Evolutionary conservation across 2,888 invertebrate species (phyloP).

Genomic region (Eulithis testata): DNA sequence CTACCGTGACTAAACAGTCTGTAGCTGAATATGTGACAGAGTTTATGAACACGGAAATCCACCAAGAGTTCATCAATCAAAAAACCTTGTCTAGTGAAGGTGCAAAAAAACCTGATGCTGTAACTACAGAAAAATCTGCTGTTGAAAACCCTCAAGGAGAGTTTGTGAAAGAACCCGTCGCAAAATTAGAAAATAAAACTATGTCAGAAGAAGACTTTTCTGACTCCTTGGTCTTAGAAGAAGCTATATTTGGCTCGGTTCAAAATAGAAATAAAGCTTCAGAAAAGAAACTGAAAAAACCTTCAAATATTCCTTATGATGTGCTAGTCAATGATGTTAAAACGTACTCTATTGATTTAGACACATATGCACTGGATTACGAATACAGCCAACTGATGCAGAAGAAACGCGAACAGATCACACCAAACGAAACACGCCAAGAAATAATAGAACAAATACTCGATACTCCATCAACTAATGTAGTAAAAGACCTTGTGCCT

Average conservation of each 20-base stretch:
- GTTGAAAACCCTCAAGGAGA: constrained; percentile 2
- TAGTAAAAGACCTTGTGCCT: constrained; percentile 11
- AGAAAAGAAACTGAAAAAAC: constrained; percentile 44
- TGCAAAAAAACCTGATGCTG: not conserved
- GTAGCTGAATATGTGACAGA: constrained; percentile 23
- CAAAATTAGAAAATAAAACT: constrained; percentile 16
- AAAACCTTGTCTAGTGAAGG: not conserved
- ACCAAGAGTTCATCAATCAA: constrained; percentile 19
- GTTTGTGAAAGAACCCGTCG: not conserved
- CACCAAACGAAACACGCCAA: constrained; percentile 3
- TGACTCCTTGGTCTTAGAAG: constrained; percentile 64
- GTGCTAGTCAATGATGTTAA: constrained; percentile 69
- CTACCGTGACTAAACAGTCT: constrained; percentile 15
- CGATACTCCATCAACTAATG: constrained; percentile 15
- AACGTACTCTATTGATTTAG: constrained; percentile 65
- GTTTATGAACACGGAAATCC: constrained; percentile 30
- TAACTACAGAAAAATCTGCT: not conserved
- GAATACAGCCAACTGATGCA: constrained; percentile 60
- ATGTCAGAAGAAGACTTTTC: constrained; percentile 52
- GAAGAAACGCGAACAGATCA: constrained; percentile 6
- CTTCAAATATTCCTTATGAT: constrained; percentile 59
- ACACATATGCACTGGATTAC: constrained; percentile 65
- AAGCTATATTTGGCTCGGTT: constrained; percentile 86
- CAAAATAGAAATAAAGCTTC: constrained; percentile 76
- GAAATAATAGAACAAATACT: not conserved